These are phyloP conservation scores for Silurus lanzhouensis DNA, from an alignment of 2,797 vertebrate genomes.

Conservation along the genomic window DNA sequence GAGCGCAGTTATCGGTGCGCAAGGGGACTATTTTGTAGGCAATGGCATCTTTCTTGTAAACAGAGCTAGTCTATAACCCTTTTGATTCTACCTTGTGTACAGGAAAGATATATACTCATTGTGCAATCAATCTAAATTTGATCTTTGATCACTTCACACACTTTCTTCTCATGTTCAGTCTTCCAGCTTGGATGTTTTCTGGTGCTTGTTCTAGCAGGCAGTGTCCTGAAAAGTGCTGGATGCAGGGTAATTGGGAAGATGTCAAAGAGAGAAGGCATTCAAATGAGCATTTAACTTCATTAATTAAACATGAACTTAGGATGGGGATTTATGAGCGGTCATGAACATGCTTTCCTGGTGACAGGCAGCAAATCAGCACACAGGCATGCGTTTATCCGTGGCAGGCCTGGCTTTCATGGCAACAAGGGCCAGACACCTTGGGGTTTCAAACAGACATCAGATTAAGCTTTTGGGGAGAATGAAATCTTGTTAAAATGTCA, in stretches of 20 bases:
- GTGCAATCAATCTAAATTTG: neutral
- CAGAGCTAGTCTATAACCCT: too few relatives aligned
- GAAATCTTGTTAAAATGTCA: constrained; percentile 81
- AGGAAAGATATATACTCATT: too few relatives aligned
- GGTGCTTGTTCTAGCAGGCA: constrained; percentile 47
- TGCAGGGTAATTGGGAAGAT: constrained; percentile 64
- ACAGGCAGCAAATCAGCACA: constrained; percentile 67
- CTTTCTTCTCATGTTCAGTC: constrained; percentile 4
- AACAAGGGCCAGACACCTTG: constrained; percentile 66
- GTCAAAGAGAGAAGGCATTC: constrained; percentile 62
- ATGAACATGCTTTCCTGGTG: constrained; percentile 60
- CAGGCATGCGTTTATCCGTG: constrained; percentile 65
- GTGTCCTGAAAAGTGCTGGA: constrained; percentile 50
- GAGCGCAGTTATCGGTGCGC: too few relatives aligned
- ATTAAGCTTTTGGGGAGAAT: constrained; percentile 60
- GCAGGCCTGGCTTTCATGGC: constrained; percentile 55
- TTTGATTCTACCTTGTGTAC: too few relatives aligned
- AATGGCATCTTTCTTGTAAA: too few relatives aligned
- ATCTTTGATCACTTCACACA: neutral
- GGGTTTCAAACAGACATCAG: constrained; percentile 67
- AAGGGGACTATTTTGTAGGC: too few relatives aligned
- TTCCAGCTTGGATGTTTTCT: neutral
- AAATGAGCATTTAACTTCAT: constrained; percentile 72
- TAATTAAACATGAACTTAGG: constrained; percentile 63
- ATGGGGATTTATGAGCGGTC: constrained; percentile 62